Base-by-base conservation (phyloP, 2,797 vertebrate species). In the Falco cherrug region DNA sequence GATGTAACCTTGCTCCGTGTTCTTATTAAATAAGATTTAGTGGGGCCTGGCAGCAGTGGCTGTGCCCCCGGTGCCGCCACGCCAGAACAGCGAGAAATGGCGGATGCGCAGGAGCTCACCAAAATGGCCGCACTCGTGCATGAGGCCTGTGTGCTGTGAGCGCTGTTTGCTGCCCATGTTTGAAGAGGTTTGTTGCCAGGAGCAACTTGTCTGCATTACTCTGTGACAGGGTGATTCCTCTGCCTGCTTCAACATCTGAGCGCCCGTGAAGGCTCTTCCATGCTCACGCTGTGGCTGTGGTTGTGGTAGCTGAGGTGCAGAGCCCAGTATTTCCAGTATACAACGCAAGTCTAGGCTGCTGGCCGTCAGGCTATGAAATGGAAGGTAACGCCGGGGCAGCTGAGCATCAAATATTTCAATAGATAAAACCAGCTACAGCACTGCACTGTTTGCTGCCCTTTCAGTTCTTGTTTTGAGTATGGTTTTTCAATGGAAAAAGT, bases 131-230 rank as follows among this genome's bases (percentile, higher is more conserved):
- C 16, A 1, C 12, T 39, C 2, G 0, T 9, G 25, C 33, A 5
- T 20, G n/a, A 48, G 57, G 29, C 26, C n/a, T 26, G 54, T 16
- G n/a, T 25, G 43, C 48, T 6, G 22, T 2, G 26, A 57, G 15
- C 6, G 18, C 53, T 19, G 10, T 8, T 54, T 70, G 71, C 37
- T 2, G 1, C 21, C 85, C 69, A 1, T 14, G 4, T 73, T 25
- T 43, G 47, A 61, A 93, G 87, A 71, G 87, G 37, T 86, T 86
- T 81, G 95, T 86, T 96, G 87, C 87, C 73, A 78, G 78, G 77
- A 94, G 84, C 90, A 84, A 88, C 94, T 80, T 60, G 65, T 74
- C 87, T 80, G 87, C 77, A 13, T 87, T 73, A 31, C 64, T 29
- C 0, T 6, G 57, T 79, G 82, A 69, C 56, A 48, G 78, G 82